Evolutionary conservation across 2,113 vertebrate genomes (phyloP).

Genomic region (Dendropsophus ebraccatus): DNA sequence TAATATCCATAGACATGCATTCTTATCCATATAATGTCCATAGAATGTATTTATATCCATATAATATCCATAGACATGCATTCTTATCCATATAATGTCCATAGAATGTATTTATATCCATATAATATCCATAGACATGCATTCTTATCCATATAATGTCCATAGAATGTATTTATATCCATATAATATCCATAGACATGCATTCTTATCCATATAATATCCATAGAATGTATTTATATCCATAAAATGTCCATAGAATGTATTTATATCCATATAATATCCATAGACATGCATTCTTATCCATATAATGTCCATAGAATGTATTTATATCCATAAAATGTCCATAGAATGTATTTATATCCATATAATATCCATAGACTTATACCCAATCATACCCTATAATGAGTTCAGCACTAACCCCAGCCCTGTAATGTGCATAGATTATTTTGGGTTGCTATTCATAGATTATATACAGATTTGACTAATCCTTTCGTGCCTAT

Average conservation of each 20-base stretch:
- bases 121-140: not conserved
- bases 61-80: not conserved
- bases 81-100: no score
- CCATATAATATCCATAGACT: not conserved
- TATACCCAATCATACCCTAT: not conserved
- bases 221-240: not conserved
- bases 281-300: no score
- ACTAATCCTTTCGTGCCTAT: no score
- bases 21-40: not conserved
- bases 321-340: no score
- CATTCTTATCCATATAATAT: no score
- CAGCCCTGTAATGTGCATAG: not conserved
- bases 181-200: no score
- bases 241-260: not conserved
- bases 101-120: not conserved
- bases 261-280: not conserved
- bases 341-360: not conserved
- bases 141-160: not conserved
- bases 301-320: no score
- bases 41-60: not conserved
- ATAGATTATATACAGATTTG: no score
- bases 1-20: not conserved
- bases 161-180: not conserved
- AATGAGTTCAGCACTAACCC: not conserved
- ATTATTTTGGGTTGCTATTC: not conserved